phyloP scores from a whole-genome alignment of 2,113 vertebrate species.

The Hippocampus zosterae region DNA sequence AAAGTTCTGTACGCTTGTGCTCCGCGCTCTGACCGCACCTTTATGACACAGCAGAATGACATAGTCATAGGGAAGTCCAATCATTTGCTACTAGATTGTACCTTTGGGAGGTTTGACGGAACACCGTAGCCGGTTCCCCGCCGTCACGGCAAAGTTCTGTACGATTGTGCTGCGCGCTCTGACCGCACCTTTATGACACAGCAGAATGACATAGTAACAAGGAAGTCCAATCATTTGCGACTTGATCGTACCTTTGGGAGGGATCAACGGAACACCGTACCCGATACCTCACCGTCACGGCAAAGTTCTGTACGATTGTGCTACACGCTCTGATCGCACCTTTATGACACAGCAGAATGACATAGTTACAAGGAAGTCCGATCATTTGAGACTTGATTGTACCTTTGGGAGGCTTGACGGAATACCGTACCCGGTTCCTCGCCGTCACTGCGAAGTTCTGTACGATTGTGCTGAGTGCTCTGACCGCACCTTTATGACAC shows the following conservation, averaged over 20 bases:
- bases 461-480: background rate
- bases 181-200: background rate
- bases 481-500: background rate
- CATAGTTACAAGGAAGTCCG: background rate
- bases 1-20: background rate
- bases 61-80: background rate
- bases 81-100: background rate
- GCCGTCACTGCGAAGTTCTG: background rate
- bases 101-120: too few relatives aligned
- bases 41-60: background rate
- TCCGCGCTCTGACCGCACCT: background rate
- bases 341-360: background rate
- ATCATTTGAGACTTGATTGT: background rate
- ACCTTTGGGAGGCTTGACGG: too few relatives aligned
- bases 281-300: background rate
- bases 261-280: background rate
- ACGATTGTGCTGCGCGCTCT: background rate
- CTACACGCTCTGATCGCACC: too few relatives aligned
- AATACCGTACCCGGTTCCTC: background rate
- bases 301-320: background rate
- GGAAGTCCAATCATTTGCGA: background rate
- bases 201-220: background rate
- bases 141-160: background rate
- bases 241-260: too few relatives aligned
- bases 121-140: background rate